Percentiles rank a stretch among this genome's conserved stretches.
Conservation (phyloP, 2,888 invertebrate species). For the Ophion ellenae region DNA sequence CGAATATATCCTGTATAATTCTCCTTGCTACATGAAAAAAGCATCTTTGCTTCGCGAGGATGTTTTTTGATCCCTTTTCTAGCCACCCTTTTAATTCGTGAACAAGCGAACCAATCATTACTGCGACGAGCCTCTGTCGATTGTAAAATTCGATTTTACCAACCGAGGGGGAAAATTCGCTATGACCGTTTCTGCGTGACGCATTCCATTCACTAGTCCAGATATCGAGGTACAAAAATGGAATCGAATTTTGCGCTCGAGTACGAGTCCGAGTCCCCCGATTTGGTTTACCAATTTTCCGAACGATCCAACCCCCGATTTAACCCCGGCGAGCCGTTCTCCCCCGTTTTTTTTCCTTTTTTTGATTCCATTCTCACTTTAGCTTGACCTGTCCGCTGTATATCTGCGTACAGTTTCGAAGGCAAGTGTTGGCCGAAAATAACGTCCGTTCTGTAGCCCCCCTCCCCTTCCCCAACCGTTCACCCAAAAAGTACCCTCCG, state of each 20-base stretch:
- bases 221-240: constrained; percentile 63
- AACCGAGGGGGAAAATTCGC: constrained; percentile 42
- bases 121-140: constrained; percentile 53
- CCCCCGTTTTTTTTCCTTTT: constrained; percentile 29
- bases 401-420: constrained; percentile 46
- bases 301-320: constrained; percentile 49
- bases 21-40: background rate
- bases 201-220: constrained; percentile 29
- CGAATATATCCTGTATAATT: constrained; percentile 1
- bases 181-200: constrained; percentile 33
- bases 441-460: constrained; percentile 54
- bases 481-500: constrained; percentile 44
- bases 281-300: constrained; percentile 68
- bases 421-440: constrained; percentile 63
- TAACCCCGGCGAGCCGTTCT: constrained; percentile 18
- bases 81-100: constrained; percentile 42
- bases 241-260: constrained; percentile 66
- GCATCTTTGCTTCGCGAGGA: background rate
- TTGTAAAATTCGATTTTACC: constrained; percentile 60
- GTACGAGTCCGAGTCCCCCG: constrained; percentile 56
- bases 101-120: constrained; percentile 62
- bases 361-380: constrained; percentile 52
- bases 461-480: constrained; percentile 17
- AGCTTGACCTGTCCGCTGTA: constrained; percentile 28
- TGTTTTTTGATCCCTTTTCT: constrained; percentile 11